Evolutionary conservation across 2,113 vertebrate genomes (phyloP).

Genomic region (Nematolebias whitei): DNA sequence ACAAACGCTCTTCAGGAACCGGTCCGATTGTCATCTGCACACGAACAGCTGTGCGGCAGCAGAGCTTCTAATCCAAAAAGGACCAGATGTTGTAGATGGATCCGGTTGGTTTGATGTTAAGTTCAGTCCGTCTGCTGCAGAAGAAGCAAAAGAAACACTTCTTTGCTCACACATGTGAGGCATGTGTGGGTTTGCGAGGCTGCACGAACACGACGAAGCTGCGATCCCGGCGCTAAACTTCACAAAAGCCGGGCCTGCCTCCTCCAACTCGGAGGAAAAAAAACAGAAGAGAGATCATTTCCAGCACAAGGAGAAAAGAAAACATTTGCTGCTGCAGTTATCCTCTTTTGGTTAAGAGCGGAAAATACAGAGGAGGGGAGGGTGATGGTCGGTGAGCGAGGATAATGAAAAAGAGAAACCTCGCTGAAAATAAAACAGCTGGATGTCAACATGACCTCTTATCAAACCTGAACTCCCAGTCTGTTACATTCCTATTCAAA

Average conservation of each 20-base stretch:
- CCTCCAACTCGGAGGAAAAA: slow-evolving; percentile 10
- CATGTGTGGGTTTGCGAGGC: slow-evolving; percentile 42
- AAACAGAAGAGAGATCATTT: slow-evolving; percentile 29
- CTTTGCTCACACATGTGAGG: slow-evolving; percentile 44
- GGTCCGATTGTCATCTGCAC: slow-evolving; percentile 21
- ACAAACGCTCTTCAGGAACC: slow-evolving; percentile 28
- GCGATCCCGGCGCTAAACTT: slow-evolving; percentile 52
- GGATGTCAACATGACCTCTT: slow-evolving; percentile 54
- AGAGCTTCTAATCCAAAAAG: slow-evolving; percentile 9
- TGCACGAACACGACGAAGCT: slow-evolving; percentile 57
- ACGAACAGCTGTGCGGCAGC: slow-evolving; percentile 11
- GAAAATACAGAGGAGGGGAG: slow-evolving; percentile 37
- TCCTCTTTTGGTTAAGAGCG: slow-evolving; percentile 24
- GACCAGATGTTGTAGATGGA: slow-evolving; percentile 13
- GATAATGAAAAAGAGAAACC: slow-evolving; percentile 26
- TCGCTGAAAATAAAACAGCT: slow-evolving; percentile 52
- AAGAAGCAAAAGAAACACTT: neutral
- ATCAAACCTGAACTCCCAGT: slow-evolving; percentile 11
- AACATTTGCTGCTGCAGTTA: slow-evolving; percentile 50
- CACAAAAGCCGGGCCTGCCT: slow-evolving; percentile 63
- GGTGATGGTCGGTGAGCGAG: slow-evolving; percentile 25
- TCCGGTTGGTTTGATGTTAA: neutral
- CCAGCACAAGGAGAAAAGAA: slow-evolving; percentile 60
- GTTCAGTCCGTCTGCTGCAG: slow-evolving; percentile 2
- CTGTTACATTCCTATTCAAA: slow-evolving; percentile 11